phyloP scores from a whole-genome alignment of 1,140 invertebrate genomes.

The Paraescarpia echinospica region DNA sequence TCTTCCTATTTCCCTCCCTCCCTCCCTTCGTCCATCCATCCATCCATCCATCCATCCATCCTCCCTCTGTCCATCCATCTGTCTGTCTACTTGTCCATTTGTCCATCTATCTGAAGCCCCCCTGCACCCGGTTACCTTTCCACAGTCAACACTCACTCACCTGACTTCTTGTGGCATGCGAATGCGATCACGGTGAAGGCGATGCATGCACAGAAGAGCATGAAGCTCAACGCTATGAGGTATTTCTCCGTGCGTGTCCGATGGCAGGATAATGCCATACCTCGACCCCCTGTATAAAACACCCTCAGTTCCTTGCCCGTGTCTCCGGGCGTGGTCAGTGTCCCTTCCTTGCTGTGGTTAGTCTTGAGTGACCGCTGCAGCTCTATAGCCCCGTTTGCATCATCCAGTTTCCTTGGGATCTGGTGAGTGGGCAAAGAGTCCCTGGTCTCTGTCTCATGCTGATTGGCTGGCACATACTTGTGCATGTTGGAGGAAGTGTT shows the following conservation, averaged over 20 bases:
- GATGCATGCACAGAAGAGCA: neutral
- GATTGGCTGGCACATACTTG: neutral
- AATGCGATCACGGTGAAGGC: neutral
- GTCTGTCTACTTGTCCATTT: no score
- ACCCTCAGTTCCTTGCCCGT: neutral
- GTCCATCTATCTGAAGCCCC: neutral
- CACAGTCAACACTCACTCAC: neutral
- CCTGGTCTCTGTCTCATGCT: neutral
- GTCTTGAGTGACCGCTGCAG: neutral
- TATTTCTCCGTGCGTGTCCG: neutral
- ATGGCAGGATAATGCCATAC: neutral
- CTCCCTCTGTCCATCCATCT: neutral
- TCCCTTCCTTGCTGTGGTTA: neutral
- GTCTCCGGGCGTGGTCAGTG: neutral
- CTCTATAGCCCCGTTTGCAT: neutral
- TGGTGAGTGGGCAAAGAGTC: neutral
- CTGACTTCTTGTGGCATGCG: neutral
- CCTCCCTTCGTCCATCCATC: neutral
- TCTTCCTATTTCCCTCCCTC: neutral
- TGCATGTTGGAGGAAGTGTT: neutral
- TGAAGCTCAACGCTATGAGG: neutral
- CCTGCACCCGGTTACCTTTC: neutral
- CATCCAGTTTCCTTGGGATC: neutral
- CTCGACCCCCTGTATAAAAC: neutral
- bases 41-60: neutral